Conservation (phyloP, 2,888 invertebrate species). For the Drosophila affinis region DNA sequence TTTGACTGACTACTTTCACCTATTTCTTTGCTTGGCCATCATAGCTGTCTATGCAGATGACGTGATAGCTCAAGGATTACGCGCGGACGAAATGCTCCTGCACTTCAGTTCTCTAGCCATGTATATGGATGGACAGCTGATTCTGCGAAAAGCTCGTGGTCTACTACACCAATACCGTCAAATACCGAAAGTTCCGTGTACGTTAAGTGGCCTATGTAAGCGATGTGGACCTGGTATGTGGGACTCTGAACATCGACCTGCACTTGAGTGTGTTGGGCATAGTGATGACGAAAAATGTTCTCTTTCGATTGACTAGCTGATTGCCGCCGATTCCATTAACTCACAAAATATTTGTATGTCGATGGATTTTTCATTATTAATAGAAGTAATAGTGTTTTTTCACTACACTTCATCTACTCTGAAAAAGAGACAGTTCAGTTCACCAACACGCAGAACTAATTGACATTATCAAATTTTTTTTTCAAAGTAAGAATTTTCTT, state of each 20-base stretch:
- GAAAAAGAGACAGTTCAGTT: not conserved
- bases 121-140: conserved; percentile 97
- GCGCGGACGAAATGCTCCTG: conserved; percentile 96
- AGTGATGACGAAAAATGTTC: conserved; percentile 86
- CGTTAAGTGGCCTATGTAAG: conserved; percentile 93
- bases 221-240: conserved; percentile 96
- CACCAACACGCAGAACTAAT: too few species aligned
- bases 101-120: conserved; percentile 98
- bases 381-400: not conserved
- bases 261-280: conserved; percentile 92
- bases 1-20: conserved; percentile 97
- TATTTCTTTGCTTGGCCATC: conserved; percentile 96
- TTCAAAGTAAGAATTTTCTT: not conserved
- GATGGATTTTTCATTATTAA: conserved; percentile 39
- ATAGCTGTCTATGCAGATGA: conserved; percentile 96
- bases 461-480: not conserved
- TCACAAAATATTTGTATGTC: conserved; percentile 34
- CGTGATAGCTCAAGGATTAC: conserved; percentile 95
- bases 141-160: conserved; percentile 95
- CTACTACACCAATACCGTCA: conserved; percentile 95
- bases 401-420: not conserved
- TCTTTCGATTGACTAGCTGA: conserved; percentile 82
- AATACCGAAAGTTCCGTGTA: conserved; percentile 93
- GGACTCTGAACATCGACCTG: conserved; percentile 96
- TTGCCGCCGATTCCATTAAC: conserved; percentile 30